These are phyloP conservation scores for Dunckerocampus dactyliophorus DNA, from an alignment of 2,113 vertebrate species.

Conservation along the genomic window DNA sequence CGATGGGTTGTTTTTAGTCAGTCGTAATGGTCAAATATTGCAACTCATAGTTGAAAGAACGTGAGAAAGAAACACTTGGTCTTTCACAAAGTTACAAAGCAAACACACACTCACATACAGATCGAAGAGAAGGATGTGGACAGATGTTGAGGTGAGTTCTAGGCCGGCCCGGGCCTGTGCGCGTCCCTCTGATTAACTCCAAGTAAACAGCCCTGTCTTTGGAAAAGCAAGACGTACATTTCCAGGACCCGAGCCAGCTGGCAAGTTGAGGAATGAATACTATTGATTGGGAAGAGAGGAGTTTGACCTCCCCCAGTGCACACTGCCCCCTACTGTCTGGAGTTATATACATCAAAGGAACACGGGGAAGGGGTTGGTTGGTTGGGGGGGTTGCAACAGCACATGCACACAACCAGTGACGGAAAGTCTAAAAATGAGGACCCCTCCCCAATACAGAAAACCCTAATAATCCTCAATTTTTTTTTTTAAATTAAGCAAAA, in stretches of 20 bases:
- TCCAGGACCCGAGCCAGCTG: constrained; percentile 58
- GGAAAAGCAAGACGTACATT: constrained; percentile 72
- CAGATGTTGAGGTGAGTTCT: constrained; percentile 54
- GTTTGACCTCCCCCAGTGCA: constrained; percentile 70
- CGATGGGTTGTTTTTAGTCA: constrained; percentile 55
- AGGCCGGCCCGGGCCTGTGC: constrained; percentile 57
- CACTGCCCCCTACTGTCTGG: constrained; percentile 70
- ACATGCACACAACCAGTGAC: constrained; percentile 79
- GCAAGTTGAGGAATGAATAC: constrained; percentile 67
- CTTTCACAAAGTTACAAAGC: constrained; percentile 64
- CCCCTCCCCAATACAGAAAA: constrained; percentile 61
- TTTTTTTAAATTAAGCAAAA: constrained; percentile 63
- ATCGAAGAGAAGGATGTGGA: constrained; percentile 60
- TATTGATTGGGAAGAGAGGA: constrained; percentile 67
- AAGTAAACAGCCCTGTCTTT: constrained; percentile 70
- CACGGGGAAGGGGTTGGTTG: constrained; percentile 35
- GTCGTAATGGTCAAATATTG: constrained; percentile 69
- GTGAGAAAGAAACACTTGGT: constrained; percentile 49
- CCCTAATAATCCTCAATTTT: constrained; percentile 52
- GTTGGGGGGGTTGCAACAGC: constrained; percentile 66
- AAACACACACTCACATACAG: constrained; percentile 61
- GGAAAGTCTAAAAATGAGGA: constrained; percentile 73
- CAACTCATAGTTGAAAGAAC: constrained; percentile 66
- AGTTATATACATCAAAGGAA: constrained; percentile 75
- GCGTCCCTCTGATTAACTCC: constrained; percentile 75